A percentile compares a stretch with the other conserved stretches of the same genome.
Evolutionary conservation across 1,140 invertebrate genomes (phyloP).

Genomic region (Lepidurus couesii): DNA sequence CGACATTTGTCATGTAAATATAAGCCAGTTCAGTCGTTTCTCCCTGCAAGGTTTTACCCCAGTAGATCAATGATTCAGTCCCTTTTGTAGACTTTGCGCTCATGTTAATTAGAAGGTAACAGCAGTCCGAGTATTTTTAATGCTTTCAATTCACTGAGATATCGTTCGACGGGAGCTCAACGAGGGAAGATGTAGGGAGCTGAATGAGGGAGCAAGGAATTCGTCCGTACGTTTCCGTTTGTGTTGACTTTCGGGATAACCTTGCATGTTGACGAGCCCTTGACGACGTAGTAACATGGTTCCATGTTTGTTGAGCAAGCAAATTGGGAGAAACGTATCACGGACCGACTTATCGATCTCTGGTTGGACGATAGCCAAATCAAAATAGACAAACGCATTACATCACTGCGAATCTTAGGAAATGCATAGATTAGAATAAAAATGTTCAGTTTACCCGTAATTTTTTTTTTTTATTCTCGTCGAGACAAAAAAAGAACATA

Average conservation of each 20-base stretch:
- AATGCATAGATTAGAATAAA: neutral
- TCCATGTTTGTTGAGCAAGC: constrained; percentile 17
- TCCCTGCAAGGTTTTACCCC: neutral
- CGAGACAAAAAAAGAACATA: neutral
- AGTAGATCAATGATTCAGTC: neutral
- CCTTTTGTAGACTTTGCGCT: neutral
- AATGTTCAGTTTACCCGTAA: neutral
- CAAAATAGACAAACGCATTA: neutral
- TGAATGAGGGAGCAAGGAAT: neutral
- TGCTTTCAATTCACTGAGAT: too few species aligned
- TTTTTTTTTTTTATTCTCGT: neutral
- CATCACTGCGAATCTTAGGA: neutral
- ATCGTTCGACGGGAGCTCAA: too few species aligned
- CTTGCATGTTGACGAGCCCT: constrained; percentile 20
- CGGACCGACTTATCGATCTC: constrained; percentile 10
- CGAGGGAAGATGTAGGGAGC: neutral
- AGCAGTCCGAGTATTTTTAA: too few species aligned
- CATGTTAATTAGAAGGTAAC: neutral
- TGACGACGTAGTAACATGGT: constrained; percentile 21
- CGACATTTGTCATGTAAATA: neutral
- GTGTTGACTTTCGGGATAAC: constrained; percentile 4
- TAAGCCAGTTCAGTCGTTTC: neutral
- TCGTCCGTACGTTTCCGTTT: neutral
- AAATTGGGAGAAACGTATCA: constrained; percentile 10
- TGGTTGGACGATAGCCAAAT: neutral